These are phyloP conservation scores for Mactra quadrangularis DNA, from an alignment of 1,140 invertebrate species.

Conservation along the genomic window DNA sequence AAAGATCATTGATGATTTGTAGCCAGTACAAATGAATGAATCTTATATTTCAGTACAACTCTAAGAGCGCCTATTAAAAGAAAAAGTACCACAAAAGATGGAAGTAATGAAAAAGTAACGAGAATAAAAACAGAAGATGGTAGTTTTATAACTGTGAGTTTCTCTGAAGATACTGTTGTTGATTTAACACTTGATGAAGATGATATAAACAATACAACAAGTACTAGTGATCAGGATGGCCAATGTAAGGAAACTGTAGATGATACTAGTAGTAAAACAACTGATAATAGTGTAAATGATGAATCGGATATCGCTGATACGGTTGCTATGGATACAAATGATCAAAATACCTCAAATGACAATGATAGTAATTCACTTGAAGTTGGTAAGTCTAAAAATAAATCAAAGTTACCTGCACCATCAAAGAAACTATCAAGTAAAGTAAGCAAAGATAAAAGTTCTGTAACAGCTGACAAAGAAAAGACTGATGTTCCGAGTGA, in stretches of 20 bases:
- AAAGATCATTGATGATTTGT: no score
- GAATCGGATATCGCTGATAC: background rate
- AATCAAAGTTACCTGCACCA: background rate
- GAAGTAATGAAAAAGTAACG: conserved; percentile 24
- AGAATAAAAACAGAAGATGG: conserved; percentile 53
- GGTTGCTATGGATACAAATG: background rate
- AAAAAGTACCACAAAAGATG: conserved; percentile 31
- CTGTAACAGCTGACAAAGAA: background rate
- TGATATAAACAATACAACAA: background rate
- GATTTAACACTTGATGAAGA: conserved; percentile 46
- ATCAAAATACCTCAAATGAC: background rate
- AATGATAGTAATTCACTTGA: background rate
- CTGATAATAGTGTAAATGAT: background rate
- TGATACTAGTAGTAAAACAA: background rate
- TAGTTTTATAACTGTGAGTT: background rate
- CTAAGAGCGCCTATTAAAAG: conserved; percentile 15
- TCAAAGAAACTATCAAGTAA: background rate
- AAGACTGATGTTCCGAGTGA: background rate
- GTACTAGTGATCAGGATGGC: background rate
- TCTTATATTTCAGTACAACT: background rate
- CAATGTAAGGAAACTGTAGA: background rate
- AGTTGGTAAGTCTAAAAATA: background rate
- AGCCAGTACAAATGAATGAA: no score
- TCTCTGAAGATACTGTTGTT: conserved; percentile 15
- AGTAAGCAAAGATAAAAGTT: background rate